These are phyloP conservation scores for Gisinianus flammeolus DNA, from an alignment of 2,888 invertebrate genomes.

Conservation along the genomic window DNA sequence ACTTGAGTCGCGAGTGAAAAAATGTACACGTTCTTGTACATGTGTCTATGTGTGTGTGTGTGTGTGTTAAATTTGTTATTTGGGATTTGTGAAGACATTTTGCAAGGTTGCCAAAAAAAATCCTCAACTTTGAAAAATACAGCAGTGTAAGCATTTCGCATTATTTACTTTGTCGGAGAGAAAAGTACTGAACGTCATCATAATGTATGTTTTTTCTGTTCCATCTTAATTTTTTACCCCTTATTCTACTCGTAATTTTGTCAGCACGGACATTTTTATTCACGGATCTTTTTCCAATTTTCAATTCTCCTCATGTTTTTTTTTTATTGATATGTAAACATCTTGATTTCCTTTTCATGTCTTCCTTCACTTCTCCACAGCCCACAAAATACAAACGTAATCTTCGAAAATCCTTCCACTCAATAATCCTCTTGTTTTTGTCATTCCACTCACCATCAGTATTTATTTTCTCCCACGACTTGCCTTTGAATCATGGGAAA, in stretches of 20 bases:
- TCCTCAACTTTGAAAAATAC: not conserved
- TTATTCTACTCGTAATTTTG: slow-evolving; percentile 21
- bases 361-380: no score
- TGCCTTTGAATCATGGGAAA: no score
- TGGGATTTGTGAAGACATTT: slow-evolving; percentile 2
- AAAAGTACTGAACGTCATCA: slow-evolving; percentile 27
- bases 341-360: no score
- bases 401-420: no score
- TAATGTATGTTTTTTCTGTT: slow-evolving; percentile 21
- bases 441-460: no score
- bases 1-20: not conserved
- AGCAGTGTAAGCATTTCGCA: slow-evolving; percentile 17
- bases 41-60: slow-evolving; percentile 10
- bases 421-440: no score
- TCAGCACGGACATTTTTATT: slow-evolving; percentile 30
- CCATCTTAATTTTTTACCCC: slow-evolving; percentile 16
- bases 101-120: slow-evolving; percentile 28
- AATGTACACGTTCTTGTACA: not conserved
- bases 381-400: no score
- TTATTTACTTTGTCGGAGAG: slow-evolving; percentile 31
- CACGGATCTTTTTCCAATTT: not conserved
- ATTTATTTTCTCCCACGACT: no score
- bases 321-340: not conserved
- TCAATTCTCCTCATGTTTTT: not conserved
- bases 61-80: slow-evolving; percentile 6